A percentile compares a stretch with the other conserved stretches of the same genome.
Conservation (phyloP, 2,888 invertebrate species). For the Phalangium opilio region DNA sequence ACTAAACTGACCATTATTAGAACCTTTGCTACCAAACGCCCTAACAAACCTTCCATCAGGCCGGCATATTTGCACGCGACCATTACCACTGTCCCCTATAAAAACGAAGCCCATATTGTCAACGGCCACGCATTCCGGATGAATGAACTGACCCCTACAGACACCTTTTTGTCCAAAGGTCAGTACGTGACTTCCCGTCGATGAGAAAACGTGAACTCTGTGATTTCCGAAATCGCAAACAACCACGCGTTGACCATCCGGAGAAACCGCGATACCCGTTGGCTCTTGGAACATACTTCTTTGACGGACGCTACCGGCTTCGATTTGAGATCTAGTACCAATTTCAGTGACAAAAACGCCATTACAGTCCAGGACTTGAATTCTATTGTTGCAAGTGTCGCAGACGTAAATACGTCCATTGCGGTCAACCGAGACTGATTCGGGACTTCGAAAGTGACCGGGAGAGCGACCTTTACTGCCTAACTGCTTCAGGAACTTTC, state of each 20-base stretch:
- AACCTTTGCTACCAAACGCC: slow-evolving; percentile 39
- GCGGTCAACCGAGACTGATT: slow-evolving; percentile 49
- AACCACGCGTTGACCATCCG: slow-evolving; percentile 34
- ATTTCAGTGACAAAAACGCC: slow-evolving; percentile 46
- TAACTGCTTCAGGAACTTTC: slow-evolving; percentile 42
- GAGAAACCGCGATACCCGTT: slow-evolving; percentile 48
- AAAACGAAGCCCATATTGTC: slow-evolving; percentile 56
- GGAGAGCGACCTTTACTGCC: slow-evolving; percentile 48
- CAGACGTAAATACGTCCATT: slow-evolving; percentile 47
- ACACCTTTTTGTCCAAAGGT: slow-evolving; percentile 52
- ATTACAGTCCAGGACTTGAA: slow-evolving; percentile 35
- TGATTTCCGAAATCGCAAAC: slow-evolving; percentile 58
- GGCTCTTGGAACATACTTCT: slow-evolving; percentile 47
- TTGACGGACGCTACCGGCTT: slow-evolving; percentile 23
- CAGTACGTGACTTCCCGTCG: slow-evolving; percentile 39
- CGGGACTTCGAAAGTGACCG: slow-evolving; percentile 51
- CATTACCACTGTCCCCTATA: slow-evolving; percentile 63
- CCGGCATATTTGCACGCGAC: slow-evolving; percentile 56
- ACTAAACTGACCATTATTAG: slow-evolving; percentile 35
- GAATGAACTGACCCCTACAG: slow-evolving; percentile 51
- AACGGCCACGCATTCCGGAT: slow-evolving; percentile 54
- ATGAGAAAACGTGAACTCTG: slow-evolving; percentile 41
- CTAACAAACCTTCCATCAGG: slow-evolving; percentile 50
- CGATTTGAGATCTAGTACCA: slow-evolving; percentile 33
- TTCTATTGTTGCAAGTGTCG: slow-evolving; percentile 61